Percentiles rank a stretch among this genome's conserved stretches.
phyloP scores from a whole-genome alignment of 2,888 invertebrate species.

The Gisinianus flammeolus region DNA sequence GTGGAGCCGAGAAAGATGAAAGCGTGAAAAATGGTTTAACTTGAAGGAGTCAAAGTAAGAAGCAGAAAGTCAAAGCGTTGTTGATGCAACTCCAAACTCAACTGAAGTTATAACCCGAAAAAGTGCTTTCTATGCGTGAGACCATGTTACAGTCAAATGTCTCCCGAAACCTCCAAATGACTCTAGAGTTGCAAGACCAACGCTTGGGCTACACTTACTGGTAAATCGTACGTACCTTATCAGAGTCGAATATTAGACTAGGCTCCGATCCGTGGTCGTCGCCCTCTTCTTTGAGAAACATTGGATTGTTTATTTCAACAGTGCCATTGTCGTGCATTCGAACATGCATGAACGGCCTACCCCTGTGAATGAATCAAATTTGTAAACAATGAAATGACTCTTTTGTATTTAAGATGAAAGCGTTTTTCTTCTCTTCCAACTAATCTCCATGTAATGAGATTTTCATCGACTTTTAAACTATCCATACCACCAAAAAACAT shows the following conservation, averaged over 20 bases:
- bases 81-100: too few species aligned
- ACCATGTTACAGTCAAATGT: too few species aligned
- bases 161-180: too few species aligned
- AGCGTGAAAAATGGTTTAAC: conserved; percentile 33
- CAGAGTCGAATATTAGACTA: conserved; percentile 67
- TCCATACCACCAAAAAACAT: not conserved
- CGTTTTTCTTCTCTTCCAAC: conserved; percentile 25
- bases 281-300: conserved; percentile 75
- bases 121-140: too few species aligned
- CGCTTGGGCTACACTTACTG: too few species aligned
- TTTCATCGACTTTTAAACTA: conserved; percentile 26
- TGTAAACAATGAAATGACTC: conserved; percentile 12
- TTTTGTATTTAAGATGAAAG: conserved; percentile 24
- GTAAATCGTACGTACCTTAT: conserved; percentile 65
- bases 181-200: too few species aligned
- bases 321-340: conserved; percentile 75
- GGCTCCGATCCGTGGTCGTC: conserved; percentile 63
- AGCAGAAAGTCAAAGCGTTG: not conserved
- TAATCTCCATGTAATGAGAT: conserved; percentile 25
- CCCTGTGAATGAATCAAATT: conserved; percentile 63
- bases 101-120: too few species aligned
- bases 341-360: conserved; percentile 76
- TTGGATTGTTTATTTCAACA: conserved; percentile 84
- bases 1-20: conserved; percentile 26
- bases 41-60: conserved; percentile 28